phyloP scores from a whole-genome alignment of 2,888 invertebrate genomes.

The Acronicta psi region DNA sequence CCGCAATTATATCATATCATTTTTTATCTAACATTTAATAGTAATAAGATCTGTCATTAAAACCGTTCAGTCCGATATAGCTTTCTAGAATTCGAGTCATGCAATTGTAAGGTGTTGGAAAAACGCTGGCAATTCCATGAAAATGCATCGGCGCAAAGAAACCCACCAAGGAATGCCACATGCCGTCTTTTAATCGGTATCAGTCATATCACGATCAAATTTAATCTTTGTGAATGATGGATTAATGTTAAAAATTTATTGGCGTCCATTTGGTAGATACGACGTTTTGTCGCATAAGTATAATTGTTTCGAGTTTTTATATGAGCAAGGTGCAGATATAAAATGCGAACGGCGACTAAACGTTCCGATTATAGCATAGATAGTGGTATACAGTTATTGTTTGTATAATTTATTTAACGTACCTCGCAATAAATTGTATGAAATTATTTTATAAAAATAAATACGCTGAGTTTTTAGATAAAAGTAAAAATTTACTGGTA shows the following conservation, averaged over 20 bases:
- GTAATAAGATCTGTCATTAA: slow-evolving; percentile 63
- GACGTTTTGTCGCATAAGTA: slow-evolving; percentile 73
- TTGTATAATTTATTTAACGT: slow-evolving; percentile 54
- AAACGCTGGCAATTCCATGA: slow-evolving; percentile 87
- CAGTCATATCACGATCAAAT: slow-evolving; percentile 72
- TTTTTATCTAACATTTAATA: slow-evolving; percentile 45
- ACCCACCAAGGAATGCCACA: slow-evolving; percentile 83
- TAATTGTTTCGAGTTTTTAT: slow-evolving; percentile 88
- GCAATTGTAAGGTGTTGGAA: slow-evolving; percentile 88
- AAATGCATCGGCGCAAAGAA: slow-evolving; percentile 85
- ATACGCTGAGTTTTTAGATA: slow-evolving; percentile 33
- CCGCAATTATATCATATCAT: slow-evolving; percentile 48
- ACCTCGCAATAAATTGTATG: slow-evolving; percentile 46
- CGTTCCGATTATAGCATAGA: slow-evolving; percentile 69
- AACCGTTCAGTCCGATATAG: slow-evolving; percentile 72
- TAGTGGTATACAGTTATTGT: slow-evolving; percentile 61
- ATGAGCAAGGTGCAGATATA: slow-evolving; percentile 86
- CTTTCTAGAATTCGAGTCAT: slow-evolving; percentile 87
- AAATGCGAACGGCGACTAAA: slow-evolving; percentile 72
- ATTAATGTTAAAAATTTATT: slow-evolving; percentile 80
- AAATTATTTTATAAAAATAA: slow-evolving; percentile 48
- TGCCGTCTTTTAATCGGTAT: slow-evolving; percentile 77
- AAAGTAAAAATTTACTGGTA: slow-evolving; percentile 43
- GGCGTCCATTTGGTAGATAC: slow-evolving; percentile 73
- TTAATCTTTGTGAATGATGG: slow-evolving; percentile 75